Evolutionary conservation across 2,797 vertebrate genomes (phyloP), one percentile per base, ranked within the genome.

Genomic region (Liparis tanakae): DNA sequence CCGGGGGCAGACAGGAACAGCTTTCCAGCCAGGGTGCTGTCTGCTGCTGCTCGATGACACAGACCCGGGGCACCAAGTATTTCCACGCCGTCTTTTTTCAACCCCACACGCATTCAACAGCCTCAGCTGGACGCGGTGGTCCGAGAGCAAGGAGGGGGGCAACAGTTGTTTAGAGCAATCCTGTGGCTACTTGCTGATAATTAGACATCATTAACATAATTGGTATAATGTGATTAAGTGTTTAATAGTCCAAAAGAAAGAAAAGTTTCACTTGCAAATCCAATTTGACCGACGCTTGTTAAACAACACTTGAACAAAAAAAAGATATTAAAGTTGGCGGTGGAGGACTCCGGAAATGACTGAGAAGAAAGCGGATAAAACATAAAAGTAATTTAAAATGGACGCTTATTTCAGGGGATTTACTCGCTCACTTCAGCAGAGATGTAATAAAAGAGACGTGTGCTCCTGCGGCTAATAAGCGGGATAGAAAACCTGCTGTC

Each of bases 21-120:
- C 75, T 87, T 83, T 83, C 72, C 79, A 70, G 55, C 69, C 73
- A 72, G 58, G 59, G 72, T 68, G 69, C 72, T 57, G 80, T 83
- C 70, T 83, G 76, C 62, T 51, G 60, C 74, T 62, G 65, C 79
- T 80, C 73, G 72, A 77, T 85, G 81, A 80, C 76, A 75, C 22
- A 10, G 64, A 61, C 59, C 67, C 70, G 5, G 75, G 67, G 83
- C 78, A 85, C 55, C 51, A 78, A 70, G 54, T 63, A 70, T 61
- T 80, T 85, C 69, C 84, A 76, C 22, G 33, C 56, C 18, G 75
- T 76, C 68, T 77, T 39, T 30, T 65, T 70, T 85, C 83, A 77
- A 61, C 67, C 78, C 67, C 80, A 85, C 80, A 87, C 79, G 81
- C 74, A 88, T 79, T 85, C 71, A 85, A 60, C 54, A 59, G 58